Evolutionary conservation across 2,113 vertebrate genomes (phyloP).

Genomic region (Ornithorhynchus anatinus): DNA sequence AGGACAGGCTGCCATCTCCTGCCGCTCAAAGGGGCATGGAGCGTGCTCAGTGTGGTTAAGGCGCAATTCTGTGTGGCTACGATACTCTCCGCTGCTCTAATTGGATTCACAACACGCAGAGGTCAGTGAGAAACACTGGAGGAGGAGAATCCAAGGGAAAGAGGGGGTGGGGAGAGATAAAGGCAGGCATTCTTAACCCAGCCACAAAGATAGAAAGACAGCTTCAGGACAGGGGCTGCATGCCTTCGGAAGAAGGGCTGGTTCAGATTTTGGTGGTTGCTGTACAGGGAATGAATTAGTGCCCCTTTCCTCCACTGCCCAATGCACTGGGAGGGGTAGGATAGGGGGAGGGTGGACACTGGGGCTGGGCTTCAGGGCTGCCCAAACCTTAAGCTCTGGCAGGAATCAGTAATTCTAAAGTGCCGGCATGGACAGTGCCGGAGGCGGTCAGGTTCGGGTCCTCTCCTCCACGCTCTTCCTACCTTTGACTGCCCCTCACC

Average conservation of each 20-base stretch:
- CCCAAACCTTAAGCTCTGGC: background rate
- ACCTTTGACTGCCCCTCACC: no score
- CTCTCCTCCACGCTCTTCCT: no score
- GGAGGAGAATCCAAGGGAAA: constrained; percentile 63
- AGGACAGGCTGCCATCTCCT: background rate
- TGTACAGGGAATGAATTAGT: no score
- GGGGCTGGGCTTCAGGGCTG: background rate
- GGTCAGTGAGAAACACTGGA: constrained; percentile 63
- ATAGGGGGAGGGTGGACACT: background rate
- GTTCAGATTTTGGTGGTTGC: constrained; percentile 35
- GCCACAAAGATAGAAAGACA: constrained; percentile 53
- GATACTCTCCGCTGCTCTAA: constrained; percentile 53
- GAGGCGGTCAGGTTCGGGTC: no score
- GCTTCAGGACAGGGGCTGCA: constrained; percentile 34
- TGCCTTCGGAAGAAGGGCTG: constrained; percentile 28
- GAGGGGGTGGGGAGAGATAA: constrained; percentile 51
- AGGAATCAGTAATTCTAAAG: no score
- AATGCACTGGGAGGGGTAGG: constrained; percentile 22
- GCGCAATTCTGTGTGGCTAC: constrained; percentile 51
- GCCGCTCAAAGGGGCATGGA: background rate
- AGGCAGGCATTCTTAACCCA: constrained; percentile 56
- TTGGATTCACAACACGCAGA: constrained; percentile 65
- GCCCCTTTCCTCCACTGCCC: no score
- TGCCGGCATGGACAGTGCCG: no score
- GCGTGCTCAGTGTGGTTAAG: constrained; percentile 45